A percentile compares a stretch with the other conserved stretches of the same genome.
These are phyloP conservation scores for Hemitrygon akajei DNA, from an alignment of 2,797 vertebrate species.

Conservation along the genomic window DNA sequence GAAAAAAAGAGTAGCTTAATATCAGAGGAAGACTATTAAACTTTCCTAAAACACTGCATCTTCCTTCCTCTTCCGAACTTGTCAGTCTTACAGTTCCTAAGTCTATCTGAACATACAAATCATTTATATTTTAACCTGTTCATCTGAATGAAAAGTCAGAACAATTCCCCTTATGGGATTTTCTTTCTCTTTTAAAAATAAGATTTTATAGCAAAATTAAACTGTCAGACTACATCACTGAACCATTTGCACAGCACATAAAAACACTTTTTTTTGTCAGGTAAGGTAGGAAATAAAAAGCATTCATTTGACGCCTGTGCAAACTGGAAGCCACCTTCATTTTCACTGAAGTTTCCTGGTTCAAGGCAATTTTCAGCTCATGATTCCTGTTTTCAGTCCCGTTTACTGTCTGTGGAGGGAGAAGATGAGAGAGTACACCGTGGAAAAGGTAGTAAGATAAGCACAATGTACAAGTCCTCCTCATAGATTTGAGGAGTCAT, in stretches of 20 bases:
- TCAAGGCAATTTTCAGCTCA: slow-evolving; percentile 89
- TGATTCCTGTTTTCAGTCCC: slow-evolving; percentile 72
- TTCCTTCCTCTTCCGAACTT: slow-evolving; percentile 67
- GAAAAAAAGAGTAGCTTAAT: slow-evolving; percentile 83
- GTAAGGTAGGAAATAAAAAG: slow-evolving; percentile 76
- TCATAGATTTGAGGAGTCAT: too few species aligned
- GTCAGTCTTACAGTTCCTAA: slow-evolving; percentile 57
- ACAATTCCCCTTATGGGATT: slow-evolving; percentile 49
- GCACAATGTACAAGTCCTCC: too few species aligned
- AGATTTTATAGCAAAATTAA: slow-evolving; percentile 72
- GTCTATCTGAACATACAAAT: slow-evolving; percentile 68
- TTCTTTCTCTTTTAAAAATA: slow-evolving; percentile 55
- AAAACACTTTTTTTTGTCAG: slow-evolving; percentile 68
- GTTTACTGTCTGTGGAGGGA: slow-evolving; percentile 74
- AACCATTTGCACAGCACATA: slow-evolving; percentile 79
- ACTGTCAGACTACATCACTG: slow-evolving; percentile 73
- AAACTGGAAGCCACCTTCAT: slow-evolving; percentile 87
- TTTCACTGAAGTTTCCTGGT: slow-evolving; percentile 83
- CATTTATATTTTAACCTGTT: slow-evolving; percentile 66
- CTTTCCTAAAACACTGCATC: slow-evolving; percentile 59
- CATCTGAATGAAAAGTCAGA: slow-evolving; percentile 59
- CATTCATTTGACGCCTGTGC: slow-evolving; percentile 73
- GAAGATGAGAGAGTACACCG: background rate
- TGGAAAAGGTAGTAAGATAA: too few species aligned
- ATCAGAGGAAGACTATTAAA: slow-evolving; percentile 85